A percentile compares a stretch with the other conserved stretches of the same genome.
Evolutionary conservation across 53 echinoderm and acorn worm genomes (phyloP).

Genomic region (Actinopyga echinites): DNA sequence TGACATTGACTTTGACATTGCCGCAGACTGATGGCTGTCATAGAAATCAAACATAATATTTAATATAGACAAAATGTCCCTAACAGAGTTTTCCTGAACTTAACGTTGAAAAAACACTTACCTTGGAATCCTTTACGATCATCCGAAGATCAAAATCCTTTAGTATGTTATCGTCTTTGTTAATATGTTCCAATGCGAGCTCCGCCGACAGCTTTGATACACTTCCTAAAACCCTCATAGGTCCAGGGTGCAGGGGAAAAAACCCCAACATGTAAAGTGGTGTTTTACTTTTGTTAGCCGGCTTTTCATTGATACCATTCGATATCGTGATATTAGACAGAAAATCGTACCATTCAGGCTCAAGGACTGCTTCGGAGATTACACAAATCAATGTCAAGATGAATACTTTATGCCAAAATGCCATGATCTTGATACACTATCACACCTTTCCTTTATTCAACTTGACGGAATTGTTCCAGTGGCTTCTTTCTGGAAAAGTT

Average conservation of each 20-base stretch:
- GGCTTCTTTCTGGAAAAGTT: too few relatives aligned
- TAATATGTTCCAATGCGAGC: slow-evolving; percentile 47
- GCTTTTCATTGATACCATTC: neutral
- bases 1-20: too few relatives aligned
- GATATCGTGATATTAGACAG: neutral
- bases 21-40: too few relatives aligned
- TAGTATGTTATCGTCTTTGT: slow-evolving; percentile 18
- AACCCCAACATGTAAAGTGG: slow-evolving; percentile 41
- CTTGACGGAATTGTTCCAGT: too few relatives aligned
- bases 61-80: too few relatives aligned
- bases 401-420: neutral
- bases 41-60: too few relatives aligned
- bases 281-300: neutral
- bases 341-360: neutral
- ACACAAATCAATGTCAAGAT: neutral
- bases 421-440: neutral
- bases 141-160: slow-evolving; percentile 35
- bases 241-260: slow-evolving; percentile 27
- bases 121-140: slow-evolving; percentile 50
- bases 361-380: neutral
- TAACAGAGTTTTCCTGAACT: too few relatives aligned
- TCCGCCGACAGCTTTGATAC: slow-evolving; percentile 44
- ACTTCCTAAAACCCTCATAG: slow-evolving; percentile 29
- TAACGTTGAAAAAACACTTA: neutral
- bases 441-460: too few relatives aligned